phyloP scores from a whole-genome alignment of 1,140 invertebrate genomes.

The Caenorhabditis inopinata region DNA sequence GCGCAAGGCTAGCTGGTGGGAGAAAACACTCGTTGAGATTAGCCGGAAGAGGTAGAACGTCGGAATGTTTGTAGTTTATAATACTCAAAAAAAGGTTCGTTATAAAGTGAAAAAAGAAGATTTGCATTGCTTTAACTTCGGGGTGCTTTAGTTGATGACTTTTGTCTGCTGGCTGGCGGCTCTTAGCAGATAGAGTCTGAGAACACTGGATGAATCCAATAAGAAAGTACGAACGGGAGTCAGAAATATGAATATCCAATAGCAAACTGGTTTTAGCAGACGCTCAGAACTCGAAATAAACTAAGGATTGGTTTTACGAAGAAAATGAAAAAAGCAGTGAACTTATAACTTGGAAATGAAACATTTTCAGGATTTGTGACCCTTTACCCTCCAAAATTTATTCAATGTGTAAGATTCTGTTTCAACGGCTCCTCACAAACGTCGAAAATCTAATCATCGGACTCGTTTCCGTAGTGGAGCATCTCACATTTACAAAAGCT shows the following conservation, averaged over 20 bases:
- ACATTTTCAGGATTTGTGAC: conserved; percentile 22
- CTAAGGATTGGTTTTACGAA: no score
- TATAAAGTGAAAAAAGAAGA: background rate
- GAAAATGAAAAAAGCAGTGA: background rate
- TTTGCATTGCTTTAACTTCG: no score
- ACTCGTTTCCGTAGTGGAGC: background rate
- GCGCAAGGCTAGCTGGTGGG: background rate
- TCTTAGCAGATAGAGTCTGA: background rate
- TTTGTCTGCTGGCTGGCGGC: background rate
- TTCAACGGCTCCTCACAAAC: conserved; percentile 16
- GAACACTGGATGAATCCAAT: background rate
- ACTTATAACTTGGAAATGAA: conserved; percentile 27
- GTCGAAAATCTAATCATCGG: conserved; percentile 1
- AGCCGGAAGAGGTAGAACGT: no score
- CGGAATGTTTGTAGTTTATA: no score
- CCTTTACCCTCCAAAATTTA: conserved; percentile 7
- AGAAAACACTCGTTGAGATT: background rate
- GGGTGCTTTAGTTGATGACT: background rate
- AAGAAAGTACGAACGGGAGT: conserved; percentile 12
- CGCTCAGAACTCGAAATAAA: no score
- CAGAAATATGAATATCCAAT: background rate
- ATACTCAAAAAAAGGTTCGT: no score
- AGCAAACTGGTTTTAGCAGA: no score
- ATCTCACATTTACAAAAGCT: background rate
- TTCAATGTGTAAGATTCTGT: background rate